Conservation (phyloP, 2,113 vertebrate genomes). For the Coturnix japonica region DNA sequence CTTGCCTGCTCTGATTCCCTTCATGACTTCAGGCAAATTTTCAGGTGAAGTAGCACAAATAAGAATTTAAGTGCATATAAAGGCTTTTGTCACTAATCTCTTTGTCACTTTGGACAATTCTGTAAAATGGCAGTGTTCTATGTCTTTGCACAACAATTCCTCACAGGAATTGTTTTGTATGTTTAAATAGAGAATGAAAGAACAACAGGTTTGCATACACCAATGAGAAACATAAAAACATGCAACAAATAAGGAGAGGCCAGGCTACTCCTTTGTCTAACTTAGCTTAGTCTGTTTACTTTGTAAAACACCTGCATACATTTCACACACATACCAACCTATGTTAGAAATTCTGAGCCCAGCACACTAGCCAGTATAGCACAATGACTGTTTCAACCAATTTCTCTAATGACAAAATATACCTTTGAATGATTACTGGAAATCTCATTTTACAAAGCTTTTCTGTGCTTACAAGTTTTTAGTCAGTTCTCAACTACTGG, state of each 20-base stretch:
- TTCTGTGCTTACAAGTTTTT: not conserved
- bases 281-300: not conserved
- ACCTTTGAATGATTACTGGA: not conserved
- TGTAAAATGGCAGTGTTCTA: not conserved
- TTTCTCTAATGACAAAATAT: not conserved
- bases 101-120: not conserved
- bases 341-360: not conserved
- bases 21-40: not conserved
- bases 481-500: not conserved
- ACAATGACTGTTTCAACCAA: not conserved
- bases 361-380: not conserved
- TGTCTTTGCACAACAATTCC: not conserved
- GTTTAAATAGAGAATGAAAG: not conserved
- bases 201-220: not conserved
- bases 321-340: not conserved
- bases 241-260: not conserved
- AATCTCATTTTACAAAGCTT: not conserved
- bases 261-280: not conserved
- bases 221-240: not conserved
- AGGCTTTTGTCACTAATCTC: not conserved
- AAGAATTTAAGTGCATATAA: conserved; percentile 27
- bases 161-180: not conserved
- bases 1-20: conserved; percentile 40
- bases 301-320: not conserved
- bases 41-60: not conserved